These are phyloP conservation scores for Oreochromis mossambicus DNA, from an alignment of 2,797 vertebrate species.

Conservation along the genomic window DNA sequence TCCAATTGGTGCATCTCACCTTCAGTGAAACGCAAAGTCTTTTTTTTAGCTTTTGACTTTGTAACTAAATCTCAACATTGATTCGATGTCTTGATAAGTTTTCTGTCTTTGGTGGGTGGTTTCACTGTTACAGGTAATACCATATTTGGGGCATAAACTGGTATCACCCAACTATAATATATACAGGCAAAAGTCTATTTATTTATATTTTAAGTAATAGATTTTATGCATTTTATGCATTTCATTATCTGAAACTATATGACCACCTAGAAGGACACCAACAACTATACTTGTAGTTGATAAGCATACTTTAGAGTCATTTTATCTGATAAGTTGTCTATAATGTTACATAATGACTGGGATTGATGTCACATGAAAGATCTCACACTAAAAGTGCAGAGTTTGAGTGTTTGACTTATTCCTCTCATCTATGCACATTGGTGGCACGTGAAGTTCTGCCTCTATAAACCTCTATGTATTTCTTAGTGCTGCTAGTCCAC, in stretches of 20 bases:
- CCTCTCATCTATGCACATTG: background rate
- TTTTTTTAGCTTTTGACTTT: background rate
- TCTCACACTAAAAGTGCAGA: background rate
- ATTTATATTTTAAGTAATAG: background rate
- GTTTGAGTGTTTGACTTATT: background rate
- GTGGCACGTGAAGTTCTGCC: background rate
- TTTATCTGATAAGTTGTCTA: background rate
- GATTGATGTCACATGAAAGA: background rate
- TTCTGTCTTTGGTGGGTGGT: background rate
- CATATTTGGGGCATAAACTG: background rate
- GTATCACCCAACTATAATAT: background rate
- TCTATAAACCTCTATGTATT: background rate
- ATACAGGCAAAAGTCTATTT: background rate
- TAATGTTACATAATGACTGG: background rate
- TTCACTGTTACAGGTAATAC: background rate
- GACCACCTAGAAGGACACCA: background rate
- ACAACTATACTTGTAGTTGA: background rate
- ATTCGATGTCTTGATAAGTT: background rate
- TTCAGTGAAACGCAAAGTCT: background rate
- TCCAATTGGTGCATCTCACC: background rate
- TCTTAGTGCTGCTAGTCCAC: background rate
- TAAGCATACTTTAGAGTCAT: background rate
- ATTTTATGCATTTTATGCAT: background rate
- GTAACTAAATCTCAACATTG: background rate
- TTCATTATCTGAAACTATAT: background rate